These are phyloP conservation scores for Perognathus longimembris DNA, from an alignment of 2,113 vertebrate genomes.

Conservation along the genomic window DNA sequence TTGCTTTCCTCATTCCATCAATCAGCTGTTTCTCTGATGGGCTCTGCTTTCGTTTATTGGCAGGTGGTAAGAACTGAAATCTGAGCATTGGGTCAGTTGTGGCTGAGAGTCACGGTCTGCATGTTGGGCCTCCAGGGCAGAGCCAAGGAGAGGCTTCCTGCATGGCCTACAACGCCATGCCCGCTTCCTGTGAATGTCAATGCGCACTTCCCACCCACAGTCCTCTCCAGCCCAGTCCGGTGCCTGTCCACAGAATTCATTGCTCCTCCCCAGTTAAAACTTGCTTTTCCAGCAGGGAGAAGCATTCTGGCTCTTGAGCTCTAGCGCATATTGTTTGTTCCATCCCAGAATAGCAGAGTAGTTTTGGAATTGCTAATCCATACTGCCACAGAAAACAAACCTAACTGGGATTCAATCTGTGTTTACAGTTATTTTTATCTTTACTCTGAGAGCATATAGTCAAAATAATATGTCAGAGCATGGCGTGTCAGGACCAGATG, in stretches of 20 bases:
- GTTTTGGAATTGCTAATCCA: not conserved
- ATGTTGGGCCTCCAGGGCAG: not conserved
- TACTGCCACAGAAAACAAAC: not conserved
- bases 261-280: not conserved
- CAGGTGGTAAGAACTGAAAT: not conserved
- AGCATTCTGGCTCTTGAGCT: not conserved
- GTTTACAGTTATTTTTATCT: conserved; percentile 18
- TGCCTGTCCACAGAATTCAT: too few relatives aligned
- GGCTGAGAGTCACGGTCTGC: not conserved
- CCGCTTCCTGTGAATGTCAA: too few relatives aligned
- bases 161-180: not conserved
- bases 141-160: not conserved
- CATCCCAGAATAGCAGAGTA: not conserved
- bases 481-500: not conserved
- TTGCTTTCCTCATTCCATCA: not conserved
- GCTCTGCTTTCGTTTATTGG: not conserved
- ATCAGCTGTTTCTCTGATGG: not conserved
- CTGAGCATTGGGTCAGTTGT: not conserved
- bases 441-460: not conserved
- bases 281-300: not conserved
- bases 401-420: not conserved
- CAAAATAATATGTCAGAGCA: not conserved
- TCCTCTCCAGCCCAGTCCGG: rapidly evolving
- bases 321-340: not conserved
- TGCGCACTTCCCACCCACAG: rapidly evolving